Conservation (phyloP, 2,797 vertebrate genomes). For the Melanotaenia boesemani region DNA sequence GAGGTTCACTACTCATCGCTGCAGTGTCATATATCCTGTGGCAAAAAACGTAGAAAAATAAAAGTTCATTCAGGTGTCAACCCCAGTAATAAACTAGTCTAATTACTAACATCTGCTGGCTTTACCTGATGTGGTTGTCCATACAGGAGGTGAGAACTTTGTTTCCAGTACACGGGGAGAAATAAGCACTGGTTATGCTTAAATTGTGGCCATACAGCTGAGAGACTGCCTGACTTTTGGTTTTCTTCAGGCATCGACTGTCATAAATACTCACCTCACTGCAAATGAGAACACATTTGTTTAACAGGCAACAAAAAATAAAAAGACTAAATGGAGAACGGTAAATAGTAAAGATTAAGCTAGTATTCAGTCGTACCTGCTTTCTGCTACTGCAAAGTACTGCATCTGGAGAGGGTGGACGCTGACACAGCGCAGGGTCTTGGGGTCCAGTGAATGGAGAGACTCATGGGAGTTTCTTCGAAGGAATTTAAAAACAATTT, state of each 20-base stretch:
- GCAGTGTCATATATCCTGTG: slow-evolving; percentile 89
- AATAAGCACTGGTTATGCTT: slow-evolving; percentile 87
- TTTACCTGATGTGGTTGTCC: slow-evolving; percentile 88
- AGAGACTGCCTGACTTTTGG: slow-evolving; percentile 72
- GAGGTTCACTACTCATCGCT: slow-evolving; percentile 51
- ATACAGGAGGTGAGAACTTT: slow-evolving; percentile 87
- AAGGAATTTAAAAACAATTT: slow-evolving; percentile 5
- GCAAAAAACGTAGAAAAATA: slow-evolving; percentile 30
- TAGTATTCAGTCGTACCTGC: slow-evolving; percentile 69
- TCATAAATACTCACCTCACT: slow-evolving; percentile 87
- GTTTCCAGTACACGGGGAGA: slow-evolving; percentile 90
- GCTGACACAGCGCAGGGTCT: slow-evolving; percentile 81
- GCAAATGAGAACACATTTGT: slow-evolving; percentile 5
- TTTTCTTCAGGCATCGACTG: slow-evolving; percentile 79
- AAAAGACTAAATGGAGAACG: accelerated
- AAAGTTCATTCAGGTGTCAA: background rate
- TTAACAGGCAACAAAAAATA: background rate
- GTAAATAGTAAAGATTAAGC: background rate
- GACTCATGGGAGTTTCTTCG: slow-evolving; percentile 79
- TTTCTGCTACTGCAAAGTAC: slow-evolving; percentile 87
- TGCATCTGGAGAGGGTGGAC: slow-evolving; percentile 89
- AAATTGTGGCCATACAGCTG: slow-evolving; percentile 79
- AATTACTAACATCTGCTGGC: background rate
- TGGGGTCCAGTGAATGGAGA: slow-evolving; percentile 71
- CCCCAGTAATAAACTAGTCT: slow-evolving; percentile 6